Base-by-base conservation (phyloP, 2,113 vertebrate species). In the Galemys pyrenaicus region DNA sequence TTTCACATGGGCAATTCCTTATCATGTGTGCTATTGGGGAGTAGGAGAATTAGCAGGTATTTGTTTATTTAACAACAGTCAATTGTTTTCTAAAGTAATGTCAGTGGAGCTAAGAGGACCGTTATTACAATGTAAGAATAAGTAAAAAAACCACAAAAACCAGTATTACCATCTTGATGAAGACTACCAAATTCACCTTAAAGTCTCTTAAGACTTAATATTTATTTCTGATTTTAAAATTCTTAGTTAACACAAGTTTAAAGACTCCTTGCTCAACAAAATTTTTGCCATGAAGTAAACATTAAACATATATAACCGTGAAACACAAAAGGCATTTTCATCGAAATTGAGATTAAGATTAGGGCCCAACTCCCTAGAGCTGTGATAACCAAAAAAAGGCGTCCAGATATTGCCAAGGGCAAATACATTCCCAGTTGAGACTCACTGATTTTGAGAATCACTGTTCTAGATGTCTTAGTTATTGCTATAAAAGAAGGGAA, bases 51-150 rank as follows among this genome's bases (percentile, higher is more conserved):
- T 26, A 78, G 39, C 10, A 46, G 62, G 37, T 39, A 75, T 75
- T 41, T 79, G 64, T 74, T 95, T 94, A 85, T 24, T 92, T 92
- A 93, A 78, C 82, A 96, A 9, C 86, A 30, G 86, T 86, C 51
- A 92, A 5, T 91, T 58, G 68, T 86, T 86, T 88, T 91, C 73
- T 91, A 82, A 93, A 70, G 60, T 93, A 65, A 68, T 68, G 67
- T 80, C 79, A 87, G 24, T 86, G 32, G 75, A 75, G 65, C 75
- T 37, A 88, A 90, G 65, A 89, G 93, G 80, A 81, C 65, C 92
- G 75, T 89, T 70, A 82, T 85, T 81, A 41, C 35, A 41, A 30
- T 49, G 9, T 78, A 91, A 84, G 58, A 89, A 62, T 3, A 73
- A 28, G 32, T 70, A 82, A 84, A 77, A 15, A 24, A 32, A 70